phyloP scores from a whole-genome alignment of 1,140 invertebrate species.

The Trigoniulus corallinus region DNA sequence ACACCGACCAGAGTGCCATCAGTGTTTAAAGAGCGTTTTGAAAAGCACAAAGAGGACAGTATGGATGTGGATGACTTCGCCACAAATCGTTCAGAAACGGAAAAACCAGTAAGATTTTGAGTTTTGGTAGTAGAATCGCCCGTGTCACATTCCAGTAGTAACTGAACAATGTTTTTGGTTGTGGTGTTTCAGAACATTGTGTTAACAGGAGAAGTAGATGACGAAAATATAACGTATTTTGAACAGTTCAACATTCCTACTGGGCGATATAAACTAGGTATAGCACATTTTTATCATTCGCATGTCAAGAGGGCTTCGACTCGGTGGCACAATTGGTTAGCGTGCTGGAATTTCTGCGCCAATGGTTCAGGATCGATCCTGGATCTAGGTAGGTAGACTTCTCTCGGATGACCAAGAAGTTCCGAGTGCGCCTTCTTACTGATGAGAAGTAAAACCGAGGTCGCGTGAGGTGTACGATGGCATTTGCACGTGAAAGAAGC shows the following conservation, averaged over 20 bases:
- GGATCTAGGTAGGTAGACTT: no score
- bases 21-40: conserved; percentile 76
- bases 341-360: no score
- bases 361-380: no score
- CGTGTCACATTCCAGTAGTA: no score
- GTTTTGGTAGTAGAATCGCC: not conserved
- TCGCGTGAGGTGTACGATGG: no score
- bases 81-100: conserved; percentile 50
- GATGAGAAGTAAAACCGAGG: no score
- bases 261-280: conserved; percentile 54
- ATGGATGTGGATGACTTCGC: conserved; percentile 55
- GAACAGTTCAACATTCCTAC: conserved; percentile 79
- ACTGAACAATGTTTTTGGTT: conserved; percentile 3
- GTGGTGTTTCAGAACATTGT: conserved; percentile 41
- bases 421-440: no score
- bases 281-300: conserved; percentile 4
- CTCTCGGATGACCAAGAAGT: no score
- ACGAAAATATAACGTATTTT: conserved; percentile 62
- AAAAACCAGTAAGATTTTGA: conserved; percentile 45
- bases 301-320: no score
- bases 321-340: no score
- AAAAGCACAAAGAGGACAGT: conserved; percentile 78
- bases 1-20: conserved; percentile 76
- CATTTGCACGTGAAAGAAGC: no score
- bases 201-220: conserved; percentile 31